These are phyloP conservation scores for Chloroceryle amazona DNA, from an alignment of 2,797 vertebrate species.

Conservation along the genomic window DNA sequence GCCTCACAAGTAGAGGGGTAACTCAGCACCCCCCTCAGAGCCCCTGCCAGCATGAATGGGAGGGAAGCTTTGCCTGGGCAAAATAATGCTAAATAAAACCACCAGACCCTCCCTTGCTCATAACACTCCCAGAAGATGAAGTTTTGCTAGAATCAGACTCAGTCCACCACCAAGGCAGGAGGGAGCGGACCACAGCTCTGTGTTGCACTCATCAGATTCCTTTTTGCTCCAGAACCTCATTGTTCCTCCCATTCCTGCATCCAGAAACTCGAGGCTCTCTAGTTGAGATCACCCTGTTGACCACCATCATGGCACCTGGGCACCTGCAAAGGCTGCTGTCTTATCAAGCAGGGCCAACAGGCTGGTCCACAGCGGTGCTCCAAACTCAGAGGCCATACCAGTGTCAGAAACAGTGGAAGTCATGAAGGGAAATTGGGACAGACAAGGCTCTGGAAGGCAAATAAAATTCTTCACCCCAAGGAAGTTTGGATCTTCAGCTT, in stretches of 20 bases:
- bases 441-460: neutral
- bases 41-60: neutral
- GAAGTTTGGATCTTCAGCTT: slow-evolving; percentile 47
- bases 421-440: neutral
- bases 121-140: neutral
- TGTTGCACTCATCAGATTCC: neutral
- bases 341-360: neutral
- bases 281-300: neutral
- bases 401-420: neutral
- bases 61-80: neutral
- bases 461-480: slow-evolving; percentile 6
- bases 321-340: neutral
- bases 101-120: neutral
- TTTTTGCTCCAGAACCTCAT: neutral
- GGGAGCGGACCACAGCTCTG: neutral
- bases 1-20: neutral
- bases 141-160: neutral
- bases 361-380: neutral
- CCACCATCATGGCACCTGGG: neutral
- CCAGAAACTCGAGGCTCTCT: rapidly evolving
- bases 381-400: neutral
- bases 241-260: neutral
- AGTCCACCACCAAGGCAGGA: neutral
- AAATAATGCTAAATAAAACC: neutral
- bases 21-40: neutral